Evolutionary conservation across 2,797 vertebrate species (phyloP).

Genomic region (Apogon hyalosoma): DNA sequence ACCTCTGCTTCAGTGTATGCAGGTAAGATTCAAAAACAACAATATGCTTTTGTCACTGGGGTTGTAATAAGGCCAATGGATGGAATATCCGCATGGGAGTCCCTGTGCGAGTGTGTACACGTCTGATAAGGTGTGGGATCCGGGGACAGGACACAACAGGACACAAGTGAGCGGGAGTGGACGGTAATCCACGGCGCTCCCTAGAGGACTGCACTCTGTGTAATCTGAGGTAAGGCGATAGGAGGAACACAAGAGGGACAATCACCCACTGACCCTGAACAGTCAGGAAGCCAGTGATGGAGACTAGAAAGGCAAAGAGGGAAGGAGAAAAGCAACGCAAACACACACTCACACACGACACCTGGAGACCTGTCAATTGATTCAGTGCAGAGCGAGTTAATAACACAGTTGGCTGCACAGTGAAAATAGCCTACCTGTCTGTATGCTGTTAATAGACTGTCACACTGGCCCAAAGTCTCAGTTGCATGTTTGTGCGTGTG

Average conservation of each 20-base stretch:
- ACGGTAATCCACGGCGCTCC: constrained; percentile 45
- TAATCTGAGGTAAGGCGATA: constrained; percentile 63
- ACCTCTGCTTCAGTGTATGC: constrained; percentile 16
- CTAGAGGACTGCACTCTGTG: constrained; percentile 43
- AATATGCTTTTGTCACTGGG: constrained; percentile 35
- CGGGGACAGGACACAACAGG: constrained; percentile 25
- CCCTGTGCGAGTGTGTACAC: constrained; percentile 23
- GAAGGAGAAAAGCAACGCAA: constrained; percentile 24
- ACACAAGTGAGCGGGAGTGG: constrained; percentile 46
- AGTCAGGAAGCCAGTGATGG: constrained; percentile 33
- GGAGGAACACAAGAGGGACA: constrained; percentile 61
- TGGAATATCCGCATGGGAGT: constrained; percentile 29
- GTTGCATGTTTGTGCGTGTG: constrained; percentile 9
- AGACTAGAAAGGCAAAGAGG: constrained; percentile 31
- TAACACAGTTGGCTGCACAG: constrained; percentile 73
- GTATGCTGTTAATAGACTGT: constrained; percentile 56
- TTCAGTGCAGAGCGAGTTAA: constrained; percentile 69
- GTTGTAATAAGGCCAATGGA: constrained; percentile 38
- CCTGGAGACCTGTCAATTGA: constrained; percentile 64
- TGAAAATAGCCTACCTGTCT: constrained; percentile 65
- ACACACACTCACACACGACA: constrained; percentile 44
- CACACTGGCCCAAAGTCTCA: constrained; percentile 11
- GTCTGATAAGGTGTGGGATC: constrained; percentile 62
- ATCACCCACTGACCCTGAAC: constrained; percentile 64
- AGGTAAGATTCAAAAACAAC: constrained; percentile 14